These are phyloP conservation scores for Acholoe squamosa DNA, from an alignment of 2,888 invertebrate genomes.

Conservation along the genomic window DNA sequence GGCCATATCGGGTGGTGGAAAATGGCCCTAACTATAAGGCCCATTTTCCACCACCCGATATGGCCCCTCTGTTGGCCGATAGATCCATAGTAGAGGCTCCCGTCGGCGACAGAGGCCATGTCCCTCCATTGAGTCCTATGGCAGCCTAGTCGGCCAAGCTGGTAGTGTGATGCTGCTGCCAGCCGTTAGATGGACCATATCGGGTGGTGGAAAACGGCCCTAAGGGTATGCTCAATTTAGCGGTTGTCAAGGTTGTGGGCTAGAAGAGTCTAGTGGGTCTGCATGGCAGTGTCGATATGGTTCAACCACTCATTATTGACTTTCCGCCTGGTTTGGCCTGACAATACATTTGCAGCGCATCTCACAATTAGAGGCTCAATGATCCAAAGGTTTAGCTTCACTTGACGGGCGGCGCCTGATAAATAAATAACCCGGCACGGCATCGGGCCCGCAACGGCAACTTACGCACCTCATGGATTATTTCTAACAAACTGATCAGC, in stretches of 20 bases:
- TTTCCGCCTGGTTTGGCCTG: constrained; percentile 50
- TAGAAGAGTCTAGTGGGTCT: background rate
- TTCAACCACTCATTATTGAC: constrained; percentile 57
- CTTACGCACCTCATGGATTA: constrained; percentile 47
- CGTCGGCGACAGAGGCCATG: too few species aligned
- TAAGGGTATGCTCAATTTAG: too few species aligned
- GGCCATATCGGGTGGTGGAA: too few species aligned
- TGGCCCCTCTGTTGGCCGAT: too few species aligned
- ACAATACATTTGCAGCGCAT: constrained; percentile 58
- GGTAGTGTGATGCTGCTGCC: too few species aligned
- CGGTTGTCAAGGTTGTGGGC: background rate
- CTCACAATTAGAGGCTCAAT: constrained; percentile 59
- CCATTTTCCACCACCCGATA: too few species aligned
- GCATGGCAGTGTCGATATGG: background rate
- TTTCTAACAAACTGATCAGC: constrained; percentile 38
- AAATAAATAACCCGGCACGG: constrained; percentile 46
- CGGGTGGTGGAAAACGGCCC: too few species aligned
- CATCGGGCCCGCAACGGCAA: constrained; percentile 5
- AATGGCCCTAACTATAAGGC: too few species aligned
- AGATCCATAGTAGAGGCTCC: too few species aligned
- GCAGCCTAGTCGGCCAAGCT: too few species aligned
- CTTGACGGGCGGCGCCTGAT: constrained; percentile 35
- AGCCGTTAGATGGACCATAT: too few species aligned
- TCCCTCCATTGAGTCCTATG: too few species aligned
- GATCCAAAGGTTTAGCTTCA: constrained; percentile 46